Evolutionary conservation across 2,797 vertebrate genomes (phyloP), one percentile per base, ranked within the genome.

Genomic region (Kryptopterus vitreolus): DNA sequence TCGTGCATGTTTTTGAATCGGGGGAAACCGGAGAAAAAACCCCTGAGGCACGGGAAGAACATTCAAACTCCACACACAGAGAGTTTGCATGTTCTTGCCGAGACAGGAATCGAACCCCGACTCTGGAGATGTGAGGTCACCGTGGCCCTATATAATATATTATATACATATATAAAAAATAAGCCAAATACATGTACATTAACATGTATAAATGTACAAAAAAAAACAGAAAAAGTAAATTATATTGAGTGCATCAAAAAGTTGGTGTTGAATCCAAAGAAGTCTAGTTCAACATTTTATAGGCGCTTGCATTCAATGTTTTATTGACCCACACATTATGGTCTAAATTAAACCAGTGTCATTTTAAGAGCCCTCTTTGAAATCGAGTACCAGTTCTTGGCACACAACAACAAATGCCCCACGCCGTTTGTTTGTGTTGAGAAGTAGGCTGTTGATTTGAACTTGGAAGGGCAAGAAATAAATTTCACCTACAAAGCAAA

Each of bases 401-500:
- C 24, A 38, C 52, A 9, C 46, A 70, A 18, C 48, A 70, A 31
- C 46, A 53, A n/a, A 16, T 70, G 3, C 16, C 8, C 26, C 6
- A 24, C 33, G 26, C 2, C 22, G 1, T 81, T 48, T 50, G 9
- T 59, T 68, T 62, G 63, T 33, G 55, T 52, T 26, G 12, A 1
- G 11, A 13, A 11, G 4, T 13, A 69, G 76, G 71, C 11, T 2
- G 22, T 69, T 69, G 38, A 74, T 77, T 48, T 61, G 26, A 13
- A 62, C 50, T 16, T 35, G 38, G 24, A 50, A 53, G n/a, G 9
- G 33, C 18, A 43, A 18, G n/a, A 78, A 71, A 61, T 53, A 57
- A 61, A 80, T 76, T 72, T 83, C 55, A 58, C n/a, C 73, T 78
- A 53, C 76, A 43, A 72, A 26, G 63, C 61, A 70, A 69, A 69